phyloP scores from a whole-genome alignment of 2,113 vertebrate species.

The Hemiprocne comata region DNA sequence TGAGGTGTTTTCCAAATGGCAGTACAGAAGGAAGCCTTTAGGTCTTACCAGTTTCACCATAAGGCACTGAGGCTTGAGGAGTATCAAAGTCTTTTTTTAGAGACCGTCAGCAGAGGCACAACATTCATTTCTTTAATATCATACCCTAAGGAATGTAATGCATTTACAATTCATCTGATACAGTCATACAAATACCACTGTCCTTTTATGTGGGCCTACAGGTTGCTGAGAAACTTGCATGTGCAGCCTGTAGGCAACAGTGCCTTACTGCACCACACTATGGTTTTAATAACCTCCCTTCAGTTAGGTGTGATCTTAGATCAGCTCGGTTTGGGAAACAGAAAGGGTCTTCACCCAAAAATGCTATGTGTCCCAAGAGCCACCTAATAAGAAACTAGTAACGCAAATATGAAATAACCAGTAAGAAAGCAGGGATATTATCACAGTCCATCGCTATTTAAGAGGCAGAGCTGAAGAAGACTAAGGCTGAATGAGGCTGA shows the following conservation, averaged over 20 bases:
- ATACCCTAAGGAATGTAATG: background rate
- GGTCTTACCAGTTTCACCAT: background rate
- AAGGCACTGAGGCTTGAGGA: rapidly evolving
- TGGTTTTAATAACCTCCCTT: background rate
- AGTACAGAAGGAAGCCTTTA: background rate
- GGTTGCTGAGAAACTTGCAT: background rate
- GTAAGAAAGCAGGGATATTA: background rate
- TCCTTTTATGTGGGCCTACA: background rate
- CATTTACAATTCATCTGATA: background rate
- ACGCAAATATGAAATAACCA: background rate
- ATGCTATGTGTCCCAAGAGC: background rate
- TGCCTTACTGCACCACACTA: background rate
- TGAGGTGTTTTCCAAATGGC: background rate
- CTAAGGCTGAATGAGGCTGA: background rate
- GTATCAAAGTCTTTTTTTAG: background rate
- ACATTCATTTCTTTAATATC: background rate
- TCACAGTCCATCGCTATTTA: background rate
- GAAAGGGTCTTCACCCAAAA: background rate
- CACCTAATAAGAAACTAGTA: background rate
- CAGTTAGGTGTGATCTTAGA: background rate
- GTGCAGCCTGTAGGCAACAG: background rate
- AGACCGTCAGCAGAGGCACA: background rate
- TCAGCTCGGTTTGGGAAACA: background rate
- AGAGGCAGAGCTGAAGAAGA: background rate
- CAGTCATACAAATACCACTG: background rate